phyloP scores from a whole-genome alignment of 2,113 vertebrate genomes.

The Ancistrus triradiatus region DNA sequence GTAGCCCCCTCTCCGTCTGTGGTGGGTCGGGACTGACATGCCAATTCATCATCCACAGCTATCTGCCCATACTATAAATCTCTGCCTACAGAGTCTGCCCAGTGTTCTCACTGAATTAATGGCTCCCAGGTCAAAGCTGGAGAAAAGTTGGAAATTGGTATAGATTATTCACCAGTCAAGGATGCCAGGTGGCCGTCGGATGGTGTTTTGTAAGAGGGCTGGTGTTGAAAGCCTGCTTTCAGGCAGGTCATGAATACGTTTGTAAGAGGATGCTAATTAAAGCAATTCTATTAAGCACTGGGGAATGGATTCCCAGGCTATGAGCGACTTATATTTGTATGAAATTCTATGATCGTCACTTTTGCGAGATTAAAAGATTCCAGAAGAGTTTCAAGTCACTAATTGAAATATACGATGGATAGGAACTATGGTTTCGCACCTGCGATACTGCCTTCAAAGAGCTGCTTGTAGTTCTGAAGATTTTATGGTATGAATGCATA shows the following conservation, averaged over 20 bases:
- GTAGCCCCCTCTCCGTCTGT: conserved; percentile 20
- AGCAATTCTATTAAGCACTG: no score
- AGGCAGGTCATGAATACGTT: neutral
- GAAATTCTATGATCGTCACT: no score
- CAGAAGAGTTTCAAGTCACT: no score
- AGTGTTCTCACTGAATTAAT: conserved; percentile 46
- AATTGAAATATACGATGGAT: no score
- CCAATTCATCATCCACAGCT: conserved; percentile 52
- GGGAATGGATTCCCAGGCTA: no score
- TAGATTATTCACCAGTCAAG: conserved; percentile 46
- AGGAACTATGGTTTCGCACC: no score
- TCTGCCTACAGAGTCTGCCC: conserved; percentile 51
- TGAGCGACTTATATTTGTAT: no score
- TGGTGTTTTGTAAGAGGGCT: conserved; percentile 32
- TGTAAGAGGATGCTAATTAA: neutral
- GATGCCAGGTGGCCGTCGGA: conserved; percentile 32
- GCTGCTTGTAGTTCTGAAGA: no score
- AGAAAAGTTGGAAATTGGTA: conserved; percentile 42
- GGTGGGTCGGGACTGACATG: conserved; percentile 39
- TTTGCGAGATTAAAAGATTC: no score
- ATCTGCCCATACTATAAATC: conserved; percentile 49
- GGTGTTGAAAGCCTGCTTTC: neutral
- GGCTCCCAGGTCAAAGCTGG: conserved; percentile 31
- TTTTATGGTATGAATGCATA: no score
- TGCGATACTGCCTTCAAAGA: no score